Evolutionary conservation across 30 jellyfish, hydroid and myxozoan species (phyloP).

Genomic region (Aurelia sp.): DNA sequence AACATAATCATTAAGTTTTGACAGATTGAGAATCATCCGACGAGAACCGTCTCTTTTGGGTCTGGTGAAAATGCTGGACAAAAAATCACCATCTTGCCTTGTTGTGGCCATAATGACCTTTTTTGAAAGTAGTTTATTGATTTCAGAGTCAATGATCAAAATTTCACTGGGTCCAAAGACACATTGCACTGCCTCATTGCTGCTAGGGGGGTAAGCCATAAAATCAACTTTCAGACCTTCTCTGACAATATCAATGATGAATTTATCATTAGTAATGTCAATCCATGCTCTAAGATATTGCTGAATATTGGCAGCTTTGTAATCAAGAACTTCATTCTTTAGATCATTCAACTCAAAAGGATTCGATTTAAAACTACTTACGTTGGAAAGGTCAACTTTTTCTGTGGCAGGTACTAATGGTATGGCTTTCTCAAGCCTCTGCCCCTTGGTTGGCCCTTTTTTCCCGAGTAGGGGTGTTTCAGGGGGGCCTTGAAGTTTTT

Average conservation of each 20-base stretch:
- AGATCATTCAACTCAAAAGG: not conserved
- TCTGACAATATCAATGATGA: slow-evolving; percentile 7
- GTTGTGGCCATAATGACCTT: not conserved
- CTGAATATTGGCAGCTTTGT: slow-evolving; percentile 18
- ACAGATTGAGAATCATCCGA: slow-evolving; percentile 58
- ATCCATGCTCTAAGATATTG: not conserved
- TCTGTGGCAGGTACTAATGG: not conserved
- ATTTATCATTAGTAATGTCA: slow-evolving; percentile 2
- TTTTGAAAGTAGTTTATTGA: slow-evolving; percentile 2
- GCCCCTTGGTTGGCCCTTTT: slow-evolving; percentile 19
- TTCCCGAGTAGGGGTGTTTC: slow-evolving; percentile 3
- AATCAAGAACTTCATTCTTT: not conserved
- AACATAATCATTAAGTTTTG: slow-evolving; percentile 30
- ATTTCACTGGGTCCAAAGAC: slow-evolving; percentile 4
- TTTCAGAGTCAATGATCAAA: slow-evolving; percentile 1
- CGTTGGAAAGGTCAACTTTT: not conserved
- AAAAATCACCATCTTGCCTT: slow-evolving; percentile 8
- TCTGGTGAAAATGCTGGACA: slow-evolving; percentile 41
- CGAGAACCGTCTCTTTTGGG: slow-evolving; percentile 45
- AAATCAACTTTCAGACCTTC: slow-evolving; percentile 35
- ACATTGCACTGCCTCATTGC: not conserved
- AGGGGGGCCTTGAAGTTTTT: too few relatives aligned
- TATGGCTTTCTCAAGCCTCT: not conserved
- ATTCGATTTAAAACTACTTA: too few relatives aligned
- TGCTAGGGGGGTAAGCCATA: not conserved